Base-by-base conservation (phyloP, 2,888 invertebrate species). In the Coecobrya sp. region DNA sequence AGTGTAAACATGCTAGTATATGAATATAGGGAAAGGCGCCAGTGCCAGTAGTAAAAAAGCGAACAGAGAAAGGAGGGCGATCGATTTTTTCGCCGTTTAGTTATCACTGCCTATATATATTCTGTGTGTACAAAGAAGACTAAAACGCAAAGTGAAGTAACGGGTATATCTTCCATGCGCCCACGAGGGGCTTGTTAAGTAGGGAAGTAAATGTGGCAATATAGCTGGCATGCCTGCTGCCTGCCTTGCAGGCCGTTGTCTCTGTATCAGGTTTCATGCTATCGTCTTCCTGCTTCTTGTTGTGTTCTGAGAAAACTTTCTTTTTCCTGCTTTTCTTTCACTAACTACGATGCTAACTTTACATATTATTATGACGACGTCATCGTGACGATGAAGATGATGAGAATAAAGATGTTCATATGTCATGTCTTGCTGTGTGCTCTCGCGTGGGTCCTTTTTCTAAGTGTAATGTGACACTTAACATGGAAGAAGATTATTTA, bases 131-230 rank as follows among this genome's bases (percentile, higher is more conserved):
- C 19, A 19, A 62, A 62, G 27, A 65, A 19, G 27, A 65, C 19
- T 55, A 81, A 49, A 7, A 49, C 1, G 16, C 49, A 59, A 65
- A 65, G 65, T 65, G 59, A 19, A 36, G 7, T 36, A 36, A 65
- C n/a, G 3, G 25, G 25, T 65, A 27, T 27, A 62, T 52, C 7
- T 36, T 36, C 2, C 2, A 45, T 16, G 52, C 52, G 70, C 82
- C 82, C 89, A 89, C 70, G 22, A 70, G 89, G 89, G 89, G 52
- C 68, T 70, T 81, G 89, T 89, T 89, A 89, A 89, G 82, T 79
- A 89, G 52, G 65, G 49, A 65, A 87, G 81, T 88, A 88, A 88
- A 89, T 82, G 89, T 70, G 81, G 52, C 25, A 89, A 55, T 81
- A 36, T 65, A 68, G 1, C 22, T 27, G 30, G 2, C 70, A 30